Evolutionary conservation across 1,140 invertebrate genomes (phyloP).

Genomic region (Apolygus lucorum): DNA sequence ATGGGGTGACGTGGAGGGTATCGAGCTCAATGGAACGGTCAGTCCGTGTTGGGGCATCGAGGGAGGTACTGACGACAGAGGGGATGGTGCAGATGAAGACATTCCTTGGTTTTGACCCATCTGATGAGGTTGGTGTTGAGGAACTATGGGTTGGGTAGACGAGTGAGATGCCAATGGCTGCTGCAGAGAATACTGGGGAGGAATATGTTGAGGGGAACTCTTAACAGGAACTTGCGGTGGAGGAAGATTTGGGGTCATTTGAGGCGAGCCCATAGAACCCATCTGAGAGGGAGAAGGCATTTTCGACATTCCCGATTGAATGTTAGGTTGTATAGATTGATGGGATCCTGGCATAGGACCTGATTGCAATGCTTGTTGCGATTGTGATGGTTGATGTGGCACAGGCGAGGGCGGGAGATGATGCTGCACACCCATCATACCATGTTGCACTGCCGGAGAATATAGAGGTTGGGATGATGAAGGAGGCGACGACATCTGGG

Average conservation of each 20-base stretch:
- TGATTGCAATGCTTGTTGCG: neutral
- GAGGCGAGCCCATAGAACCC: neutral
- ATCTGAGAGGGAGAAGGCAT: neutral
- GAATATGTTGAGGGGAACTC: conserved; percentile 9
- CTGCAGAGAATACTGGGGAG: neutral
- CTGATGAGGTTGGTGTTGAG: conserved; percentile 6
- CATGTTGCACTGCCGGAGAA: conserved; percentile 22
- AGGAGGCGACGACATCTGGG: conserved; percentile 38
- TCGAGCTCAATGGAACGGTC: neutral
- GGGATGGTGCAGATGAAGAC: neutral
- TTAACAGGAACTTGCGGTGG: neutral
- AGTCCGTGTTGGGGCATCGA: neutral
- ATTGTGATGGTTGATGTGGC: conserved; percentile 28
- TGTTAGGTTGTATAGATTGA: neutral
- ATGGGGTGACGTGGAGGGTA: neutral
- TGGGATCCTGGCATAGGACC: too few species aligned
- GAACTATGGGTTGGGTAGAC: neutral
- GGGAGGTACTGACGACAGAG: neutral
- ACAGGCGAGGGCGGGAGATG: neutral
- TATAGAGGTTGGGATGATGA: conserved; percentile 39
- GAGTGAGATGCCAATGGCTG: neutral
- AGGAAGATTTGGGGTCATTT: neutral
- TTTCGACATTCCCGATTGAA: neutral
- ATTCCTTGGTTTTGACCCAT: neutral
- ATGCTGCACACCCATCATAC: neutral